Conservation (phyloP, 2,797 vertebrate genomes). For the Microctenopoma stevenorrisi region DNA sequence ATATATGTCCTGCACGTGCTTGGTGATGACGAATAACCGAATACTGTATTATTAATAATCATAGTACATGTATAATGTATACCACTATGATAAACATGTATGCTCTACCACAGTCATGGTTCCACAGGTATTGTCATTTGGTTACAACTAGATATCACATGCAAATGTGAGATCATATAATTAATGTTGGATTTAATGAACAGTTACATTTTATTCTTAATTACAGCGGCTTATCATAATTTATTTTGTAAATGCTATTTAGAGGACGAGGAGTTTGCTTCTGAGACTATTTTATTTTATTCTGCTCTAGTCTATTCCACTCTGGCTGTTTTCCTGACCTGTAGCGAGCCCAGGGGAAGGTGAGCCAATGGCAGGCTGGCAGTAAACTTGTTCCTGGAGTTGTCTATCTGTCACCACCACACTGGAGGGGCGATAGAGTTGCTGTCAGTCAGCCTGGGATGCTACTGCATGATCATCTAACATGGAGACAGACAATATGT, state of each 20-base stretch:
- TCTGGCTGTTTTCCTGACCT: constrained; percentile 50
- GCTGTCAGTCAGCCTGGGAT: constrained; percentile 60
- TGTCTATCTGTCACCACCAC: constrained; percentile 64
- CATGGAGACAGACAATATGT: constrained; percentile 40
- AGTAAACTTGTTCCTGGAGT: constrained; percentile 64
- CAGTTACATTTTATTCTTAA: background rate
- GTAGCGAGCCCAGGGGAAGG: constrained; percentile 45
- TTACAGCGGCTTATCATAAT: background rate
- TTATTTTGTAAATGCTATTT: constrained; percentile 3
- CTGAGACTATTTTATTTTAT: background rate
- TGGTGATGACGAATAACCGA: background rate
- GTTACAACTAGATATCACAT: background rate
- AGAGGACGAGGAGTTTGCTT: background rate
- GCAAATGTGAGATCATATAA: background rate
- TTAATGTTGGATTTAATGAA: constrained; percentile 4
- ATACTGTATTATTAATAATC: no score
- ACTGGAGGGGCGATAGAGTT: constrained; percentile 46
- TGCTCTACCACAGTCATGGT: no score
- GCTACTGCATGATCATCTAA: constrained; percentile 54
- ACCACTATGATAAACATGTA: no score
- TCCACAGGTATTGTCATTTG: no score
- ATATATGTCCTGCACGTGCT: background rate
- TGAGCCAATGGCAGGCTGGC: constrained; percentile 60
- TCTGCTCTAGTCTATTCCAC: background rate
- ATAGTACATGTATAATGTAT: no score